Evolutionary conservation across 2,113 vertebrate species (phyloP).

Genomic region (Halcyon malimbica): DNA sequence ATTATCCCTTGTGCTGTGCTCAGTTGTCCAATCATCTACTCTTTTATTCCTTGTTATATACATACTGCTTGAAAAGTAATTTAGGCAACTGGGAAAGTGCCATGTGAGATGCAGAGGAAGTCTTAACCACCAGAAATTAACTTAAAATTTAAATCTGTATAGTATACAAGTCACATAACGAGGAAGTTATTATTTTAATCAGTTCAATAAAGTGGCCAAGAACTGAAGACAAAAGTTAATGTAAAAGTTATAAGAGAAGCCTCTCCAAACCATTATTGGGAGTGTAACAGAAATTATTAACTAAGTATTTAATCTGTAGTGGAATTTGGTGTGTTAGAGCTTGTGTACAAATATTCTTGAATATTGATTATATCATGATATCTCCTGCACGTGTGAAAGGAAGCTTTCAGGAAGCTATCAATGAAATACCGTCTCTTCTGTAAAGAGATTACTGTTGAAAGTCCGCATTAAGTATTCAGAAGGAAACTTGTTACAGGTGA

Average conservation of each 20-base stretch:
- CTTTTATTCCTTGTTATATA: background rate
- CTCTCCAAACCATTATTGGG: background rate
- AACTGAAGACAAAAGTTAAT: background rate
- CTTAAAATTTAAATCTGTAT: background rate
- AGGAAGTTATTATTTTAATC: slow-evolving; percentile 22
- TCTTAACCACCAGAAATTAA: slow-evolving; percentile 13
- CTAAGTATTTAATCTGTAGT: background rate
- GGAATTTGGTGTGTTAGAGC: background rate
- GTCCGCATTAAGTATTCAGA: background rate
- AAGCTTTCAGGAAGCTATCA: background rate
- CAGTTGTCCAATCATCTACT: background rate
- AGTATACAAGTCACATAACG: background rate
- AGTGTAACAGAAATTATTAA: background rate
- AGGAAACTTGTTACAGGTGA: background rate
- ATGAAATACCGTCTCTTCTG: background rate
- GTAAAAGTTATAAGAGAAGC: background rate
- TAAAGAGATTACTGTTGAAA: background rate
- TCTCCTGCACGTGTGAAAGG: background rate
- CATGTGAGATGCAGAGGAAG: background rate
- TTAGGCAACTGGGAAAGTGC: background rate
- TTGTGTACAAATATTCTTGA: background rate
- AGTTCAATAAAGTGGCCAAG: background rate
- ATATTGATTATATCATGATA: background rate
- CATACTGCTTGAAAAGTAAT: background rate
- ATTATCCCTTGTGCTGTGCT: slow-evolving; percentile 24